Evolutionary conservation across 1,140 invertebrate genomes (phyloP), one percentile per base, ranked within the genome.

Genomic region (Drosophila orosa): DNA sequence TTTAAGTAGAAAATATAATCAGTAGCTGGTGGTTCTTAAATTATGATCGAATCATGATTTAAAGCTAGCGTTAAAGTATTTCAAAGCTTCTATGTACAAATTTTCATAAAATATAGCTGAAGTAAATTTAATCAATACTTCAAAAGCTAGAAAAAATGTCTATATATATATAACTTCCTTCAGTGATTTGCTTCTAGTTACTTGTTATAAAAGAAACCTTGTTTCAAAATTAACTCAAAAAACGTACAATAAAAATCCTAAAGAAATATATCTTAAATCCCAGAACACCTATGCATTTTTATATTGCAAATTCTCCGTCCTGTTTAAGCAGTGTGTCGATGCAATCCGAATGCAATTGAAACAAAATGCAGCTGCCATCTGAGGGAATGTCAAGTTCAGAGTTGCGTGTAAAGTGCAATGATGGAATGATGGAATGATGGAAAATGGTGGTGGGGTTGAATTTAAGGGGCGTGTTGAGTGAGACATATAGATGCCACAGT

Each of bases 351-450:
- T 73, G 45, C 57, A 65, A 72, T 71, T 42, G 50, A 59, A 76
- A 66, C 29, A 54, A 75, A 57, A 54, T 42, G 54, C 44, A 54
- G 54, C 47, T 56, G 45, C 39, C 42, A 76, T 45, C 40, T 48
- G 60, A 57, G 54, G 62, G 76, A 82, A 86, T 86, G 82, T 85
- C 82, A 85, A 85, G 82, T 85, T 85, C 82, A 82, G 58, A 78
- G 72, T 66, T 60, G 73, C 74, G 68, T 80, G 59, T 68, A 61
- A 80, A 74, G 35, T 63, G 27, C 19, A 57, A 57, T 69, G 58
- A 44, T 39, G 31, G 29, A 60, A 57, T 74, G 66, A 74, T 59
- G 13, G 22, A 42, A 52, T 61, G 56, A 44, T 27, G 31, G 42
- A 63, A 63, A 27, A 12, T 25, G 31, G 19, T 5, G 10, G 25